Evolutionary conservation across 2,797 vertebrate species (phyloP).

Genomic region (Silurus aristotelis): DNA sequence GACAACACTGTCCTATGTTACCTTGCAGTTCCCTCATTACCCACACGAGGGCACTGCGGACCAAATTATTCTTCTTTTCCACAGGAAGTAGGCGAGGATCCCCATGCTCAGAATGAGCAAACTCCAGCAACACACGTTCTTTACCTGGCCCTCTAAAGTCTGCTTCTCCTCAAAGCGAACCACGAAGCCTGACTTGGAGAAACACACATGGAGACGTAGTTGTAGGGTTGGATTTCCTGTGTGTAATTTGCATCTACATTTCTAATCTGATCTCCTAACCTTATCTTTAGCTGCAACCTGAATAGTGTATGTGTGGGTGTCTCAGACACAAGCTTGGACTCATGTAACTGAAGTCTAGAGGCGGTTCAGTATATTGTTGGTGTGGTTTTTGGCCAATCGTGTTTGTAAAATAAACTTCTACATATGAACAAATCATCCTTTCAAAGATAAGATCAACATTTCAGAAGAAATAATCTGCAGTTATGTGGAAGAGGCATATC

Average conservation of each 20-base stretch:
- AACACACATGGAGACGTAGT: slow-evolving; percentile 51
- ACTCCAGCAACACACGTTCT: slow-evolving; percentile 68
- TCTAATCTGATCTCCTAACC: not conserved
- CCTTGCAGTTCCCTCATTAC: too few species aligned
- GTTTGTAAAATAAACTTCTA: not conserved
- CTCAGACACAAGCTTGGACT: not conserved
- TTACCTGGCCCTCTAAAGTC: slow-evolving; percentile 68
- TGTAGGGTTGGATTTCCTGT: not conserved
- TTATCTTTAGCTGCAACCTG: not conserved
- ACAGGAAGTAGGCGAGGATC: slow-evolving; percentile 64
- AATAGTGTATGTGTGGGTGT: too few species aligned
- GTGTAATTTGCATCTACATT: not conserved
- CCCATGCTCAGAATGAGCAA: slow-evolving; percentile 62
- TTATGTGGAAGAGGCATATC: not conserved
- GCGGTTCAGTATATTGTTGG: not conserved
- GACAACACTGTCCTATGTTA: not conserved
- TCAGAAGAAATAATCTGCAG: not conserved
- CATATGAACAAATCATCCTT: not conserved
- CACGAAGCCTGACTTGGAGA: slow-evolving; percentile 69
- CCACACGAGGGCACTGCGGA: slow-evolving; percentile 32
- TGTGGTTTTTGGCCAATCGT: not conserved
- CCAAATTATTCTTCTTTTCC: slow-evolving; percentile 63
- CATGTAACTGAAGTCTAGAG: not conserved
- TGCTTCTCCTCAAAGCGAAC: slow-evolving; percentile 70
- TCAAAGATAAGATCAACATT: not conserved